Base-by-base conservation (phyloP, 2,113 vertebrate species). In the Chrysemys picta region DNA sequence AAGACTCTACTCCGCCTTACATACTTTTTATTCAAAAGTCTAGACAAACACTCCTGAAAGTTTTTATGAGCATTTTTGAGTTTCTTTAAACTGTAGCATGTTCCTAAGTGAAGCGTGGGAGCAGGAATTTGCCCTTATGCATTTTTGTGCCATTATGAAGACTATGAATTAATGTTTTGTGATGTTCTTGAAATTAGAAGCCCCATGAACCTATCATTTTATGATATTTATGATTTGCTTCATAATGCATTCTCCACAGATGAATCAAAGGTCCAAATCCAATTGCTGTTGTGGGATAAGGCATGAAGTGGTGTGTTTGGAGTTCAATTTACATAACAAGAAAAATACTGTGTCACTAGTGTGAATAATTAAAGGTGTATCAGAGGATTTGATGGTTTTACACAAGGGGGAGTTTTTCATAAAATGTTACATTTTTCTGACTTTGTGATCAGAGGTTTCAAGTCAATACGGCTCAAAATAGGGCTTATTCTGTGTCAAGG, bases 181-280 rank as follows among this genome's bases (percentile, higher is more conserved):
- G 96, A 96, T 97, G 97, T 97, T 98, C 92, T 96, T 98, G 97
- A 98, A 98, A 98, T 98, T 98, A 98, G 98, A 98, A 98, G 97
- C 97, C 96, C 98, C 98, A 98, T 98, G 98, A 98, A 98, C 98
- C 98, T 98, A 98, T 96, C 98, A 98, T 96, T 98, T 98, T 91
- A 97, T 95, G 95, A 97, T 98, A 97, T 98, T 95, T 98, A 97
- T 98, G 97, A 97, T 98, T 98, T 98, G 97, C 97, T 97, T 98
- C 97, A 94, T 98, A 98, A 98, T 98, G 98, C 98, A 98, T 98
- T 98, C 97, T 98, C 97, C 98, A 98, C 98, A 98, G 98, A 97
- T 92, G 96, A 98, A 98, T 98, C 98, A 98, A 98, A 98, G 97
- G 97, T 92, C 97, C 97, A 98, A 98, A 98, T 96, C 96, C 97